phyloP scores from a whole-genome alignment of 2,797 vertebrate species.

The Danio jaintianensis region DNA sequence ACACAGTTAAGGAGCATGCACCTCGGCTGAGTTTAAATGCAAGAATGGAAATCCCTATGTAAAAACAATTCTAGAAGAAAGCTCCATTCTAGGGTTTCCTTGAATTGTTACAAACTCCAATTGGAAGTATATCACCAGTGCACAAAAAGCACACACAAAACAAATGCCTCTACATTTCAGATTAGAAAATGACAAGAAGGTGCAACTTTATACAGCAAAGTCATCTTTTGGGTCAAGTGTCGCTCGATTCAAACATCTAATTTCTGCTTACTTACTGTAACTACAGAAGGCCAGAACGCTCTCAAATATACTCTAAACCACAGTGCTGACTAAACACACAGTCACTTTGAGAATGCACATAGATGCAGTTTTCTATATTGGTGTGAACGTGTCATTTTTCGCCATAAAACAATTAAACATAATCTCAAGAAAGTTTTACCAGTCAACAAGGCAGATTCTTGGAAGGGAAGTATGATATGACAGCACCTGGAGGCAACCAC shows the following conservation, averaged over 20 bases:
- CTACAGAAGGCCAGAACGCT: neutral
- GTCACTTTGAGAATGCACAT: neutral
- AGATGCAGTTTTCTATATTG: neutral
- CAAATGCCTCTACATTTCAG: neutral
- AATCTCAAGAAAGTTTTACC: neutral
- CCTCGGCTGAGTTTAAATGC: neutral
- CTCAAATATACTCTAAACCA: conserved; percentile 7
- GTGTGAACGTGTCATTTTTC: neutral
- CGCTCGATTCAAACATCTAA: conserved; percentile 32
- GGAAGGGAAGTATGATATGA: neutral
- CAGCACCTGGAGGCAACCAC: neutral
- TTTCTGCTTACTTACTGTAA: conserved; percentile 29
- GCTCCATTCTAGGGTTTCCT: neutral
- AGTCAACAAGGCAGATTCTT: neutral
- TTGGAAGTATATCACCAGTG: neutral
- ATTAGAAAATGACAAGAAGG: neutral
- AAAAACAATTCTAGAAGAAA: neutral
- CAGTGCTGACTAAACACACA: neutral
- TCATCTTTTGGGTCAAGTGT: conserved; percentile 43
- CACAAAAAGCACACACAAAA: neutral
- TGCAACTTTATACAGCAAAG: conserved; percentile 17
- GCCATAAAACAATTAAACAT: neutral
- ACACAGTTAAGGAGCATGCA: neutral
- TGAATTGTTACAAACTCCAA: neutral
- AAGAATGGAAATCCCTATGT: neutral